Conservation (phyloP, 2,797 vertebrate genomes). For the Xenops minutus region DNA sequence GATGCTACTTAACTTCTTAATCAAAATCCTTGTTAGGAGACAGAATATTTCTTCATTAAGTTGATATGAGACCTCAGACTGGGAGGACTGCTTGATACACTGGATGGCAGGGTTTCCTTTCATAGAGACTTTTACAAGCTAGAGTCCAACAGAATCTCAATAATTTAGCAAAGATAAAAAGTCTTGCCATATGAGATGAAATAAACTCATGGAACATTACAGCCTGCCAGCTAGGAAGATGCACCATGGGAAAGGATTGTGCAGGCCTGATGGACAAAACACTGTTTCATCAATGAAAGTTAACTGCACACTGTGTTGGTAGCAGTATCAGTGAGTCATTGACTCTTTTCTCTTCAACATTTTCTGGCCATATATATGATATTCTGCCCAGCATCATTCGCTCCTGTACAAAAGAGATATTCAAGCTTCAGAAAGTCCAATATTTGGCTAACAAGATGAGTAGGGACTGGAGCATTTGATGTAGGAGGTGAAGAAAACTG, state of each 20-base stretch:
- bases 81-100: background rate
- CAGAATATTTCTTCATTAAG: background rate
- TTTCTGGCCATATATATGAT: background rate
- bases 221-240: background rate
- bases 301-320: background rate
- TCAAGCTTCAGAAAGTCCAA: background rate
- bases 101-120: background rate
- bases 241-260: background rate
- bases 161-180: background rate
- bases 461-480: background rate
- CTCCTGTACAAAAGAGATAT: background rate
- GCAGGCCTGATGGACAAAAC: background rate
- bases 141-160: background rate
- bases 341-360: background rate
- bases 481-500: background rate
- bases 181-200: background rate
- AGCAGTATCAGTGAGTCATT: background rate
- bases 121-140: background rate
- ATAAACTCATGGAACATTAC: background rate
- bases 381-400: accelerated
- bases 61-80: background rate
- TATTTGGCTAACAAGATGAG: background rate
- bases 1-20: background rate
- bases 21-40: background rate
- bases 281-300: background rate